Conservation (phyloP, 2,797 vertebrate genomes). For the Bothrops alternatus region DNA sequence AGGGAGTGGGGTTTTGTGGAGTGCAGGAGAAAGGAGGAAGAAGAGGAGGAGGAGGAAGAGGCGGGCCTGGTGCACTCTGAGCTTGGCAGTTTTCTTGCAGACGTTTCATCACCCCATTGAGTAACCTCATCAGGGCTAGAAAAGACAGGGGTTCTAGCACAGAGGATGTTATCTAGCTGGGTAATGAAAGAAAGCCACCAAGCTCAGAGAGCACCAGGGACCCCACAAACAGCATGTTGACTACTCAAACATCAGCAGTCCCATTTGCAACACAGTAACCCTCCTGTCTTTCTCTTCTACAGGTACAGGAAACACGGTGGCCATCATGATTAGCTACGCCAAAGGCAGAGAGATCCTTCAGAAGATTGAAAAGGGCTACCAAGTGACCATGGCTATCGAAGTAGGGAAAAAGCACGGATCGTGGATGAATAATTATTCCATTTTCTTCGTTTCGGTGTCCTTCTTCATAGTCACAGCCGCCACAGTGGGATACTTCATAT, state of each 20-base stretch:
- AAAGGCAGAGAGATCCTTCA: slow-evolving; percentile 79
- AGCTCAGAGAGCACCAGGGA: too few species aligned
- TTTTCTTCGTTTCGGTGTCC: slow-evolving; percentile 88
- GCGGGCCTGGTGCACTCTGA: not conserved
- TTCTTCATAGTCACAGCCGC: slow-evolving; percentile 90
- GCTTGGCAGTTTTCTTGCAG: not conserved
- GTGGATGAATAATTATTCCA: slow-evolving; percentile 85
- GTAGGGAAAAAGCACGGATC: slow-evolving; percentile 78
- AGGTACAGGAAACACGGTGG: slow-evolving; percentile 76
- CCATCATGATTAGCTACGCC: slow-evolving; percentile 87
- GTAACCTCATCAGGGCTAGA: not conserved
- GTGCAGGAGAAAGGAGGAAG: too few species aligned
- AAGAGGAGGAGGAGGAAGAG: too few species aligned
- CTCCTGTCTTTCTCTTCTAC: slow-evolving; percentile 45
- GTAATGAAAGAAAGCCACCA: not conserved
- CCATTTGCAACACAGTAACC: not conserved
- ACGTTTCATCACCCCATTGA: not conserved
- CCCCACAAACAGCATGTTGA: too few species aligned
- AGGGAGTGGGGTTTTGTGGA: not conserved
- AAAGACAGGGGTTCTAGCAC: not conserved
- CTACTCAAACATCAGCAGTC: not conserved
- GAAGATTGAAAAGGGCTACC: slow-evolving; percentile 70
- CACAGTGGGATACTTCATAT: slow-evolving; percentile 87
- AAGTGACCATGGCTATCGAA: slow-evolving; percentile 79
- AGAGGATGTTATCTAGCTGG: not conserved